Evolutionary conservation across 2,113 vertebrate genomes (phyloP).

Genomic region (Azemiops feae): DNA sequence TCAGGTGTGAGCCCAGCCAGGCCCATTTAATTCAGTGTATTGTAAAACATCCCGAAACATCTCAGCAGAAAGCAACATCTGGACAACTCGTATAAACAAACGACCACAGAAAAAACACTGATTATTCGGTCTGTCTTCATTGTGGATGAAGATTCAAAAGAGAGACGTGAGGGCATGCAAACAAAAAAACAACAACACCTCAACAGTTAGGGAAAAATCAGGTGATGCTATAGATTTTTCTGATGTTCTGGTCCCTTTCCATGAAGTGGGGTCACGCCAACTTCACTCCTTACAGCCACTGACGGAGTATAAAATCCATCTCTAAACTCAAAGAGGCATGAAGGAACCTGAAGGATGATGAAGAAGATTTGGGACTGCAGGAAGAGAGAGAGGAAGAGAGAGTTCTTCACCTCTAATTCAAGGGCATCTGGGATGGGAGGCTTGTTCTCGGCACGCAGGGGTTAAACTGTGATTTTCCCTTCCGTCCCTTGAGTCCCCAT

Average conservation of each 20-base stretch:
- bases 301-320: background rate
- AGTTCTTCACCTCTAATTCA: too few relatives aligned
- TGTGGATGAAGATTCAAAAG: background rate
- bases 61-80: background rate
- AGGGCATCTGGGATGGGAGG: fast-evolving
- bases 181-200: background rate
- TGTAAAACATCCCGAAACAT: background rate
- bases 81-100: background rate
- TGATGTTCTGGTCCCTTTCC: background rate
- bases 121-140: background rate
- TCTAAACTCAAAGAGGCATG: background rate
- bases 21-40: background rate
- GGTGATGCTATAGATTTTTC: background rate
- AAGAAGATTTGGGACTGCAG: background rate
- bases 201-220: background rate
- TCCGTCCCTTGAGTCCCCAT: slow-evolving; percentile 6
- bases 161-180: background rate
- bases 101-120: background rate
- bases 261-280: background rate
- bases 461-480: background rate
- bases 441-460: fast-evolving
- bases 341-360: background rate
- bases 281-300: background rate
- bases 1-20: too few relatives aligned
- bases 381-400: background rate